Base-by-base conservation (phyloP, 2,888 invertebrate genomes). In the Drosophila atroscutellata region DNA sequence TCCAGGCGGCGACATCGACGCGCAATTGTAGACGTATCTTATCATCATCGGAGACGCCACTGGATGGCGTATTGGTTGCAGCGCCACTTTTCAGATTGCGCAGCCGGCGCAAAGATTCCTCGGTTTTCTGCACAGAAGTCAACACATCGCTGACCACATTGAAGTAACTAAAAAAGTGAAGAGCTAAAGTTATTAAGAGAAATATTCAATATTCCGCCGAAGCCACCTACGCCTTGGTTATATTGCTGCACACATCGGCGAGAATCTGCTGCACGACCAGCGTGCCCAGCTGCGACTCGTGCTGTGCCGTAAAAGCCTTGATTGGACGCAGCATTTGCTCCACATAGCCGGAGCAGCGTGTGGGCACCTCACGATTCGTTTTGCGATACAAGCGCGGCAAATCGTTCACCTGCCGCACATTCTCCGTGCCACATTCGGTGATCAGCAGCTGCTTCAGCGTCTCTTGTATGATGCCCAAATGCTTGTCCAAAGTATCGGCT, bases 51-150 rank as follows among this genome's bases (percentile, higher is more conserved):
- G 95, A 95, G 76, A 95, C 93, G 37, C 67, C 45, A 83, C 66
- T 77, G 4, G 81, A 6, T 75, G 92, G 57, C 82, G 89, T 63
- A 24, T 63, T 64, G 18, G 70, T 26, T 92, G 69, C 58, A 1
- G 72, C 62, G 15, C 96, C 96, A 69, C 96, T 96, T 75, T 97
- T 94, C 26, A 96, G 96, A 93, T 96, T 96, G 93, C 98, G 98
- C 91, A 99, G 94, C 84, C 98, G 95, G 91, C 97, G 95, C 77
- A 99, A 93, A 64, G 98, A 98, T 91, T 99, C 98, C 92, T 99
- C 99, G 82, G 99, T 99, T 94, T 97, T 98, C 92, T 97, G 97
- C 13, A 99, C 98, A 2, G 98, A 98, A 52, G 96, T 97, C 74
- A 99, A 93, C 2, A 99, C 98, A 93, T 98, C 98, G 86, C 95